Percentiles rank a stretch among this genome's conserved stretches.
Conservation (phyloP, 2,797 vertebrate genomes). For the Lithobates pipiens region DNA sequence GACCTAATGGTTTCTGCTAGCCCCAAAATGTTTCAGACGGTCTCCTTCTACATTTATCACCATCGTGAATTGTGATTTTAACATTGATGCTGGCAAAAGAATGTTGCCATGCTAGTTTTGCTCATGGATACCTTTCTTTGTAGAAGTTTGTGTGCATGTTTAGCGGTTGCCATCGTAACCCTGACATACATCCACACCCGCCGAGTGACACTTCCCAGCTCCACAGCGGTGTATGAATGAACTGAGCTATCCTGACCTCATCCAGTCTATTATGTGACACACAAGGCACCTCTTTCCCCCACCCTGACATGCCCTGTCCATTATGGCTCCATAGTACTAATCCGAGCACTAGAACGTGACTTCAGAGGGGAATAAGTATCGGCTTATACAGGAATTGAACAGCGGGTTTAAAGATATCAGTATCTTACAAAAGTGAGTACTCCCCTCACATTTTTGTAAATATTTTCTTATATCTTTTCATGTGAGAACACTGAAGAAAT, state of each 20-base stretch:
- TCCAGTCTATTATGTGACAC: constrained; percentile 25
- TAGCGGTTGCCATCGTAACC: not conserved
- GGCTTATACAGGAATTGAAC: too few species aligned
- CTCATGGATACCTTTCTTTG: not conserved
- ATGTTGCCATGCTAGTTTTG: not conserved
- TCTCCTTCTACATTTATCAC: not conserved
- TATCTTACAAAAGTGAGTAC: too few species aligned
- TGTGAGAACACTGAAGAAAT: too few species aligned
- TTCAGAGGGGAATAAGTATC: not conserved
- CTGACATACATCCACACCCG: not conserved
- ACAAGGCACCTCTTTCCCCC: not conserved
- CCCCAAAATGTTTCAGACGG: too few species aligned
- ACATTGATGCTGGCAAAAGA: not conserved
- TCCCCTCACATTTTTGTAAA: too few species aligned
- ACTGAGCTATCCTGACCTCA: not conserved
- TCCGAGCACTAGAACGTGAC: not conserved
- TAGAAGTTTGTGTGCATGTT: constrained; percentile 8
- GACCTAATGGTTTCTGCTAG: not conserved
- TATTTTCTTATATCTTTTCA: too few species aligned
- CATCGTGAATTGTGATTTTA: not conserved
- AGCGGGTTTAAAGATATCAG: too few species aligned
- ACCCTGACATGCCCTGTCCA: constrained; percentile 9
- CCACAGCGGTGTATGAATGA: not conserved
- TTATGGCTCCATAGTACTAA: not conserved
- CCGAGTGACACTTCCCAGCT: not conserved